Evolutionary conservation across 2,113 vertebrate genomes (phyloP).

Genomic region (Muntiacus reevesi): DNA sequence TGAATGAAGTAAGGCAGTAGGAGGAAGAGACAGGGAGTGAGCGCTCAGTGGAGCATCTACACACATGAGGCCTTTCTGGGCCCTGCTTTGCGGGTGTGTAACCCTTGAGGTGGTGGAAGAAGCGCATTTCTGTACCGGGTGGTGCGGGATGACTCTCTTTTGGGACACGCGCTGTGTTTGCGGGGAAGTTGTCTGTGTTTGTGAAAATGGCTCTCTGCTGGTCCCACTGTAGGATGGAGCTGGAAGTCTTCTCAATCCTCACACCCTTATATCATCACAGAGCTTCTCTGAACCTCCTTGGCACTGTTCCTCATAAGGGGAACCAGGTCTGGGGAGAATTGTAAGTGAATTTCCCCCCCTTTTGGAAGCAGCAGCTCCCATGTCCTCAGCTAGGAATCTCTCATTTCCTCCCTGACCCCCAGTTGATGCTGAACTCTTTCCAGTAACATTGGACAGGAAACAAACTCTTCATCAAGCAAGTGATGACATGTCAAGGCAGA

Average conservation of each 20-base stretch:
- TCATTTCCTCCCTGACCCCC: background rate
- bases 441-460: background rate
- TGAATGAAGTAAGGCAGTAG: background rate
- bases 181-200: background rate
- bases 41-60: rapidly evolving
- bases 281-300: background rate
- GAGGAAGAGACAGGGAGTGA: no score
- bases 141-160: rapidly evolving
- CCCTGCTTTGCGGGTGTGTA: background rate
- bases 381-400: background rate
- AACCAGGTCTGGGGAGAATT: background rate
- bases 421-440: background rate
- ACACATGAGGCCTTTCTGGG: background rate
- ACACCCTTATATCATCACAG: background rate
- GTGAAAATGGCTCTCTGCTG: background rate
- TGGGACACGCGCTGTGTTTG: no score
- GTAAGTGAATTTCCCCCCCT: background rate
- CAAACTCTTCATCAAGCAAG: background rate
- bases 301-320: background rate
- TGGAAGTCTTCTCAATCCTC: background rate
- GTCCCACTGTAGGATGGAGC: background rate
- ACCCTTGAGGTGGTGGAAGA: background rate
- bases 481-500: background rate
- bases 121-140: background rate
- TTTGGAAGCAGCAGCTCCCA: background rate